These are phyloP conservation scores for Drosophila miranda DNA, from an alignment of 1,140 invertebrate genomes.

Conservation along the genomic window DNA sequence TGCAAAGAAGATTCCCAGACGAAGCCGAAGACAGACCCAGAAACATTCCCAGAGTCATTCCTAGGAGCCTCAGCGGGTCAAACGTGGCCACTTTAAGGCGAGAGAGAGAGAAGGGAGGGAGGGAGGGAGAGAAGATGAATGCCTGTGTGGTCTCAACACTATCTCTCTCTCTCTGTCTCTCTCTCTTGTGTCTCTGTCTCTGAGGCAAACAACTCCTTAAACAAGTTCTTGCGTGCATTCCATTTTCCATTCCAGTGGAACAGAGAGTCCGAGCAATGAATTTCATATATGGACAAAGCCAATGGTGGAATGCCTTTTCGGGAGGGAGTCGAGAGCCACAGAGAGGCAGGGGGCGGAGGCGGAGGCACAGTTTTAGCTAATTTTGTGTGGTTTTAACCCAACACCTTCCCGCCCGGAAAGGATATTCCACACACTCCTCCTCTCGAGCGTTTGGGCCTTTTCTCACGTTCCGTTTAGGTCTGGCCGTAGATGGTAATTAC, in stretches of 20 bases:
- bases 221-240: slow-evolving; percentile 44
- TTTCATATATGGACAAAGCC: slow-evolving; percentile 49
- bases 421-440: slow-evolving; percentile 24
- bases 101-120: neutral
- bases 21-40: neutral
- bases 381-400: slow-evolving; percentile 31
- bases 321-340: slow-evolving; percentile 22
- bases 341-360: neutral
- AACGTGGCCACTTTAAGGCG: slow-evolving; percentile 52
- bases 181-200: slow-evolving; percentile 1
- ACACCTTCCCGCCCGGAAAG: slow-evolving; percentile 11
- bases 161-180: slow-evolving; percentile 4
- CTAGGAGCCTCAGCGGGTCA: slow-evolving; percentile 42
- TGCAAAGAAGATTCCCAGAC: slow-evolving; percentile 30
- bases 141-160: slow-evolving; percentile 64
- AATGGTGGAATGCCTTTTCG: slow-evolving; percentile 41
- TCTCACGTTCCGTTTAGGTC: slow-evolving; percentile 47
- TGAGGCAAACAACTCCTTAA: slow-evolving; percentile 32
- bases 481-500: slow-evolving; percentile 26
- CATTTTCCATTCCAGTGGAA: slow-evolving; percentile 45
- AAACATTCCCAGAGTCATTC: slow-evolving; percentile 23
- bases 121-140: slow-evolving; percentile 3
- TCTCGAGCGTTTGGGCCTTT: slow-evolving; percentile 14
- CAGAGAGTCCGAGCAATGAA: slow-evolving; percentile 45
- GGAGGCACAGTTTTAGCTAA: slow-evolving; percentile 15